Evolutionary conservation across 2,888 invertebrate species (phyloP), one percentile per base, ranked within the genome.

Genomic region (Pasiphila rectangulata): DNA sequence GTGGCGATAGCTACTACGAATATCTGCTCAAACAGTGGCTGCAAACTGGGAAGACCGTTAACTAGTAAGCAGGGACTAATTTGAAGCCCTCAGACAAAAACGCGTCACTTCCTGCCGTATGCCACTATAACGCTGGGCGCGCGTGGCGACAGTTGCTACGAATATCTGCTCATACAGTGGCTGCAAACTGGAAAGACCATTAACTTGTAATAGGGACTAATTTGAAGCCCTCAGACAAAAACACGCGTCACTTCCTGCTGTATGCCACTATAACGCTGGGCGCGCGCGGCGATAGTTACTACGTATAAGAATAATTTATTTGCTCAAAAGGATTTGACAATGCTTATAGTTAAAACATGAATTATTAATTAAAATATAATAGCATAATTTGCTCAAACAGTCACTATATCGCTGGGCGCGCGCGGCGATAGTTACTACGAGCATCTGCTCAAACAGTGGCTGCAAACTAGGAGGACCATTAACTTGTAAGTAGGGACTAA

Each of bases 381-480:
- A n/a, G n/a, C n/a, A n/a, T n/a, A n/a, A n/a, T n/a, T n/a, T n/a
- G n/a, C 78, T 96, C 99, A 0, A 94, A 95, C 69, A 95, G 93
- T 96, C 0, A 97, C 98, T 1, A 96, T 99, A 46, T 99, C 99
- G 0, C 88, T 99, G n/a, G 99, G 99, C 0, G 99, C 99, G 0
- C 90, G 99, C 24, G 98, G 98, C 0, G 99, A 99, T 80, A 98
- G 97, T 67, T 99, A 99, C 81, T 99, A 99, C 76, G 99, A 99
- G 79, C 99, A 99, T 82, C 90, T 99, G 52, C 89, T 99, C 2
- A 99, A 99, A 69, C 98, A 99, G 74, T 99, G 98, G 98, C 84
- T 99, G 42, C 99, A 99, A 86, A 98, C 98, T 2, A 98, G 98
- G 10, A 96, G 96, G 75, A 94, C 93, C n/a, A 89, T 94, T 52